Evolutionary conservation across 2,113 vertebrate genomes (phyloP).

Genomic region (Candoia aspera): DNA sequence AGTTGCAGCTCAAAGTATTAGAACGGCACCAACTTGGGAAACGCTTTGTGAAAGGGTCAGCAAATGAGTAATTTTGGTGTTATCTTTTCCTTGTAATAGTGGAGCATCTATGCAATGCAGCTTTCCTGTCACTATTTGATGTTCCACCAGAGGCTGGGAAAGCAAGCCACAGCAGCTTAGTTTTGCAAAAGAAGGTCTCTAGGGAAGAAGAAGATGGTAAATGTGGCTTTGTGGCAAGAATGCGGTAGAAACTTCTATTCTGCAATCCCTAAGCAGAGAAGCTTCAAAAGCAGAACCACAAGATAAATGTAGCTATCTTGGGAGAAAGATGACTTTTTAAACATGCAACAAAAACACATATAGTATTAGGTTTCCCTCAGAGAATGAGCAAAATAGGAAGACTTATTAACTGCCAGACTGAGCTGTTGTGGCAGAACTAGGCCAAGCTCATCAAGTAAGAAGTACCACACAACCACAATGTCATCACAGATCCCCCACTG

Average conservation of each 20-base stretch:
- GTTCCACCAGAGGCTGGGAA: constrained; percentile 44
- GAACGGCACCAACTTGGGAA: background rate
- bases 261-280: constrained; percentile 49
- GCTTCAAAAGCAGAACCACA: constrained; percentile 70
- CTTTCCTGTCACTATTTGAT: constrained; percentile 45
- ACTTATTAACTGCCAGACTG: constrained; percentile 63
- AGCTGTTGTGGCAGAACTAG: constrained; percentile 44
- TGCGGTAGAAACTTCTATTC: constrained; percentile 50
- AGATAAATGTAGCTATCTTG: constrained; percentile 65
- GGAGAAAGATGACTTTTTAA: constrained; percentile 45
- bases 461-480: constrained; percentile 53
- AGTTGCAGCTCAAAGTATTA: background rate
- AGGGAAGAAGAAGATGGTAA: constrained; percentile 47
- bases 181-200: constrained; percentile 54
- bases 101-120: constrained; percentile 44
- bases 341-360: constrained; percentile 49
- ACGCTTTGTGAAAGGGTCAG: constrained; percentile 18
- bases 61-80: constrained; percentile 54
- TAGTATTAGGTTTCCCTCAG: constrained; percentile 53
- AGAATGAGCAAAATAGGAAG: constrained; percentile 52
- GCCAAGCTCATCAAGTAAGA: constrained; percentile 43
- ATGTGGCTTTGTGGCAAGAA: constrained; percentile 60
- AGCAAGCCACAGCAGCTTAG: constrained; percentile 54
- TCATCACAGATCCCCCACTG: constrained; percentile 47
- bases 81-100: constrained; percentile 11